Evolutionary conservation across 2,888 invertebrate species (phyloP), one percentile per base, ranked within the genome.

Genomic region (Allacma fusca): DNA sequence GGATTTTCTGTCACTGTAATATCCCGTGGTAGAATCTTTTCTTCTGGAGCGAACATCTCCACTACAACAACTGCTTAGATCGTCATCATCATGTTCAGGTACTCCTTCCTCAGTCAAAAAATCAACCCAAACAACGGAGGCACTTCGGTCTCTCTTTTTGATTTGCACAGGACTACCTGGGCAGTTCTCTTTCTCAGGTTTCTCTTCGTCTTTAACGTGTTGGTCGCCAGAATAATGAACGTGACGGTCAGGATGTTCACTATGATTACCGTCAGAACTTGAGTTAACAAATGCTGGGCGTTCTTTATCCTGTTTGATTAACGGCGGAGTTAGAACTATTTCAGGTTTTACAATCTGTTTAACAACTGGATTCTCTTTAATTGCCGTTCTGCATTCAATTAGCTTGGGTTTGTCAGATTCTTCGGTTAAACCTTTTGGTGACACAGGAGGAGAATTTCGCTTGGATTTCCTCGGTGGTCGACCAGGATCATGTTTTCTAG

Each of bases 81-180:
- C 76, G 40, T 75, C 78, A 62, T 77, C 73, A 23, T 70, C 40
- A 62, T 78, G 67, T 44, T 65, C 75, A 34, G 67, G 44, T 24
- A 80, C 44, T 7, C 79, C 81, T 1, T 79, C 80, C 43, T 81
- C 78, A 2, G 80, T 79, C 5, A 82, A 68, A 40, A 70, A 82
- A 50, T 81, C 82, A 0, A 82, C 80, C 80, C 80, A 82, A 16
- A 76, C 76, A 69, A 80, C 69, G 7, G 80, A 80, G 0, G 80
- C 75, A 23, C 79, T 80, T 62, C 82, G 69, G 65, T 76, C 76
- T 44, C 69, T 44, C 13, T 75, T 72, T 34, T 77, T 44, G 1
- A 40, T 0, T 43, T 44, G 28, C 4, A 57, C 24, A 13, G 69
- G 44, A n/a, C 1, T 29, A 16, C 26, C 64, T 23, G 68, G 23